Evolutionary conservation across 2,113 vertebrate species (phyloP), one percentile per base, ranked within the genome.

Genomic region (Bathybates hornii): DNA sequence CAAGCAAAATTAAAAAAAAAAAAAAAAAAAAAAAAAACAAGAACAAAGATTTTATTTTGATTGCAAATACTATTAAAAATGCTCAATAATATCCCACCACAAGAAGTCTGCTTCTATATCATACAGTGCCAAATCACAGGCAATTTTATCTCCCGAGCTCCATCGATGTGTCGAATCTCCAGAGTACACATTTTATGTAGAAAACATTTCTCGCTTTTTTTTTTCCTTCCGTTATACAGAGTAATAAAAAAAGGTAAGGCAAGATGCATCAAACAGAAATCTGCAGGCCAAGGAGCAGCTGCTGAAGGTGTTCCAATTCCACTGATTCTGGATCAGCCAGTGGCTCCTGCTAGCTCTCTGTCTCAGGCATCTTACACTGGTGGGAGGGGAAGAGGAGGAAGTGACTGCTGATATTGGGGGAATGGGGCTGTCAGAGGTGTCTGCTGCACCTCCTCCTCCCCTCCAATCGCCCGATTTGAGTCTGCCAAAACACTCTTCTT

Each of bases 211-310:
- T 84, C 9, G 7, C n/a, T 38, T 38, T 63, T 96, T 96, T 97
- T 83, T 88, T 96, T 96, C 68, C 83, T 91, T 97, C 96, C 96
- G 98, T 98, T 97, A 97, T 98, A 98, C 97, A 98, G 96, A 97
- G 97, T 96, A 98, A 98, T 98, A 98, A 98, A 98, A 97, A 98
- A 98, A 86, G 96, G 96, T 97, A 97, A 98, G 97, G 97, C 97
- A 98, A 98, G 98, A 98, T 98, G 98, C 98, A 91, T 97, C 97
- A 97, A 98, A 98, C 98, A 98, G 98, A 97, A 97, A 97, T 97
- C 97, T 94, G 89, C 96, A 97, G 96, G 97, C 93, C 52, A 6
- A 21, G 88, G 83, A 84, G 17, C 68, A 71, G 91, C 86, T 82
- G 96, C 95, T 96, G 96, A 79, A 89, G 94, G 82, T 81, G 96